Conservation (phyloP, 2,888 invertebrate genomes). For the Scaeva pyrastri region DNA sequence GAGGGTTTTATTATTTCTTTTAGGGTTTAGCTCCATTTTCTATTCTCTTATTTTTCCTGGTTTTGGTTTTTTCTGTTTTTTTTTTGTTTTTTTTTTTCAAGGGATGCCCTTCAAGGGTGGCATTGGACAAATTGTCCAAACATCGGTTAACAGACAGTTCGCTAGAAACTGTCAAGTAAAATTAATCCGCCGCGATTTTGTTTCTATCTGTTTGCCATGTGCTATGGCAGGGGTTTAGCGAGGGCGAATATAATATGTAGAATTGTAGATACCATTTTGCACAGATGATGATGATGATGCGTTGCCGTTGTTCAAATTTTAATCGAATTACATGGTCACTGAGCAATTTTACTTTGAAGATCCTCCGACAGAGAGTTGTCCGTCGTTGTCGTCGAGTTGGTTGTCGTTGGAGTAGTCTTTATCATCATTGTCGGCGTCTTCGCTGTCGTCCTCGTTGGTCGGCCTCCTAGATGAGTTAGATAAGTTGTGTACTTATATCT, state of each 20-base stretch:
- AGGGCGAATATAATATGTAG: neutral
- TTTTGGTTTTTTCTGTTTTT: too few species aligned
- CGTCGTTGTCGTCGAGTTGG: neutral
- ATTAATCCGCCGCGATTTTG: slow-evolving; percentile 71
- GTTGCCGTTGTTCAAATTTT: slow-evolving; percentile 34
- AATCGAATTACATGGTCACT: slow-evolving; percentile 74
- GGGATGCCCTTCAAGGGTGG: slow-evolving; percentile 54
- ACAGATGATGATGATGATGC: slow-evolving; percentile 40
- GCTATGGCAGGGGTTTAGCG: neutral
- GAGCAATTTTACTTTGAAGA: slow-evolving; percentile 62
- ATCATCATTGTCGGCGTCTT: slow-evolving; percentile 3
- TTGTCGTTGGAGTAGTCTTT: neutral
- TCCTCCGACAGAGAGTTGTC: slow-evolving; percentile 54
- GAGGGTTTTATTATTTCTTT: slow-evolving; percentile 43
- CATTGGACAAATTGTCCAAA: slow-evolving; percentile 68
- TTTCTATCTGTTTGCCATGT: slow-evolving; percentile 48
- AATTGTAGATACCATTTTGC: neutral
- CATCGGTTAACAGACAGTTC: slow-evolving; percentile 61
- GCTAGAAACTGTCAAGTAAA: slow-evolving; percentile 67
- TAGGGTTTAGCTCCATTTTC: slow-evolving; percentile 16
- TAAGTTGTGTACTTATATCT: slow-evolving; percentile 25
- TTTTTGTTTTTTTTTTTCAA: neutral
- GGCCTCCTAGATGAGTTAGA: slow-evolving; percentile 65
- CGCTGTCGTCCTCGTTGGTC: neutral
- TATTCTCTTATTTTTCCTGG: neutral